Evolutionary conservation across 1,140 invertebrate genomes (phyloP), one percentile per base, ranked within the genome.

Genomic region (Chironomus striatipennis): DNA sequence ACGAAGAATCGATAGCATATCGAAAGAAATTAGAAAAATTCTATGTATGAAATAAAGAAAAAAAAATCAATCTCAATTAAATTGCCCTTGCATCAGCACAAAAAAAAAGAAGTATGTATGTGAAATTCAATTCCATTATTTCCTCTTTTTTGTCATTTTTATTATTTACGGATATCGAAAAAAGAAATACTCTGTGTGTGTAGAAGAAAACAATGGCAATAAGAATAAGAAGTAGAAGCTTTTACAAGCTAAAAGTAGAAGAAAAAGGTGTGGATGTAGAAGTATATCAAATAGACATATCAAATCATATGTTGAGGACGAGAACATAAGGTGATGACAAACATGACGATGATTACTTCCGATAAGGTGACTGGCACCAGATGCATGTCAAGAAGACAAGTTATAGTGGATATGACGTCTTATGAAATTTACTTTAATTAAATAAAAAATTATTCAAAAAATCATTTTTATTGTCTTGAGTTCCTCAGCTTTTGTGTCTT

Each of bases 31-130:
- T 57, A 57, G 9, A 57, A 57, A 57, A 57, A 57, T 57, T 57
- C 47, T n/a, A 57, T 15, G 43, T 47, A 47, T 47, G 43, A 47
- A 47, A 10, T 9, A 47, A 2, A 47, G 9, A 15, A 57, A 15
- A 57, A 57, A 57, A 57, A 57, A 57, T 57, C 47, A 57, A 57
- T 57, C 47, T 57, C 47, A 57, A 57, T 57, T 57, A 57, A 57
- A 57, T 57, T 57, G 47, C n/a, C 24, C 47, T 15, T 57, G 47
- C 8, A 57, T 57, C 47, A 57, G 47, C 47, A 57, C 12, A 57
- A 57, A 57, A 57, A 57, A 57, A 57, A 15, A 47, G 9, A 10
- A n/a, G 12, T 15, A 57, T 57, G 4, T 57, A 57, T 57, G 47
- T 57, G n/a, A n/a, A 57, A 57, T 57, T 57, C 47, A 57, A 57